Conservation (phyloP, 1,140 invertebrate genomes). For the Harpegnathos saltator region DNA sequence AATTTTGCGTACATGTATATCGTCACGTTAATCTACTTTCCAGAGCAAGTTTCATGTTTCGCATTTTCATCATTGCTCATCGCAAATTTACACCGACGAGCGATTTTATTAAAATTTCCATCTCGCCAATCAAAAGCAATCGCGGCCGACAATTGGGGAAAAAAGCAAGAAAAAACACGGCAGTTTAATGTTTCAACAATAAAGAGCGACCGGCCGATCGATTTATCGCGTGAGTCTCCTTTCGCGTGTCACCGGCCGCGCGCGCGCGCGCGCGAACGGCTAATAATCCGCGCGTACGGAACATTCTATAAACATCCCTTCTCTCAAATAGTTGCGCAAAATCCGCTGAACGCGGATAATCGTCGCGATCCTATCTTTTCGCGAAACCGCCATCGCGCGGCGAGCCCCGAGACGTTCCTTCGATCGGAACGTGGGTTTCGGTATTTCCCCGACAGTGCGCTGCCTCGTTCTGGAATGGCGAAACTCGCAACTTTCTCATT, state of each 20-base stretch:
- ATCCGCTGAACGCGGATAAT: constrained; percentile 47
- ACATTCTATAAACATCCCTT: constrained; percentile 25
- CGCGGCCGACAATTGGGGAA: no score
- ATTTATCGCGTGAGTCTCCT: no score
- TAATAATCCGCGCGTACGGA: not conserved
- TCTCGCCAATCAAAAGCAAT: no score
- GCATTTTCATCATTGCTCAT: not conserved
- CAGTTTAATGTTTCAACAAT: no score
- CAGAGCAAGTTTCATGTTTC: no score
- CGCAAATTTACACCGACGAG: not conserved
- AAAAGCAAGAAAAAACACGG: no score
- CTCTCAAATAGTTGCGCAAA: constrained; percentile 11
- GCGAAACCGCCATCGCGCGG: constrained; percentile 32
- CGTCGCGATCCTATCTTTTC: constrained; percentile 51
- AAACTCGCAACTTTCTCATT: constrained; percentile 84
- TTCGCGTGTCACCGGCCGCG: no score
- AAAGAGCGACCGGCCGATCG: no score
- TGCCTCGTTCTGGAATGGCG: constrained; percentile 61
- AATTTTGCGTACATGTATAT: constrained; percentile 2
- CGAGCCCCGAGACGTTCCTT: constrained; percentile 47
- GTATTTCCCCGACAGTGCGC: constrained; percentile 65
- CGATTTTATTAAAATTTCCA: no score
- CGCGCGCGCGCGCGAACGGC: not conserved
- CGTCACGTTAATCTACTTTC: no score
- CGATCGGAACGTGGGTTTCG: constrained; percentile 58